Base-by-base conservation (phyloP, 2,797 vertebrate genomes). In the Naso thynnoides region DNA sequence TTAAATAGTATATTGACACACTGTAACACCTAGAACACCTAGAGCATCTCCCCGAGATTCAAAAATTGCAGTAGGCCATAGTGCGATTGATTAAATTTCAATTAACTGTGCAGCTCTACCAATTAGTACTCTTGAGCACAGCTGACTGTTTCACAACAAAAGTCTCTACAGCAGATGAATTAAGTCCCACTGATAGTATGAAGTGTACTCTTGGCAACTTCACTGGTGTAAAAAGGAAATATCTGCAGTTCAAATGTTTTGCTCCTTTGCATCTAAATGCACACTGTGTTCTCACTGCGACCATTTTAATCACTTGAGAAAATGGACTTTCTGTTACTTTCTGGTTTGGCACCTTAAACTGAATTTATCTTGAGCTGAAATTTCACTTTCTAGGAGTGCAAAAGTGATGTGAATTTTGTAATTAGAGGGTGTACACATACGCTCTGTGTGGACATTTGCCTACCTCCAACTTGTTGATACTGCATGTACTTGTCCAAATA, bases 191-290 rank as follows among this genome's bases (percentile, higher is more conserved):
- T 55, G 48, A 39, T 15, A 52, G 24, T n/a, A 29, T 54, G 7
- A 68, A 5, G 33, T 52, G 41, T 23, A n/a, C 68, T 62, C 57
- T 56, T 49, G 52, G 33, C 16, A 36, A 29, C 44, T 49, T 41
- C 33, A 64, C 44, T 27, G 42, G 47, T 49, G 61, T 27, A 19
- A 70, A 74, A 58, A 62, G 5, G 26, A 59, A 70, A 59, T n/a
- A 63, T 66, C 15, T 72, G 59, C 56, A 38, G 54, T 72, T 77
- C 31, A 69, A 69, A 78, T 50, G 31, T 1, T 33, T 1, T 38
- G 24, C 18, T 58, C 39, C 70, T 70, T 67, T 72, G 67, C 45
- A 52, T 33, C 52, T 45, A 53, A 49, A 50, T 26, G 45, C 39
- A 58, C 5, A 59, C 2, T 57, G 55, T 38, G 50, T 45, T 67